phyloP scores from a whole-genome alignment of 2,888 invertebrate species.

The Spodoptera exigua region DNA sequence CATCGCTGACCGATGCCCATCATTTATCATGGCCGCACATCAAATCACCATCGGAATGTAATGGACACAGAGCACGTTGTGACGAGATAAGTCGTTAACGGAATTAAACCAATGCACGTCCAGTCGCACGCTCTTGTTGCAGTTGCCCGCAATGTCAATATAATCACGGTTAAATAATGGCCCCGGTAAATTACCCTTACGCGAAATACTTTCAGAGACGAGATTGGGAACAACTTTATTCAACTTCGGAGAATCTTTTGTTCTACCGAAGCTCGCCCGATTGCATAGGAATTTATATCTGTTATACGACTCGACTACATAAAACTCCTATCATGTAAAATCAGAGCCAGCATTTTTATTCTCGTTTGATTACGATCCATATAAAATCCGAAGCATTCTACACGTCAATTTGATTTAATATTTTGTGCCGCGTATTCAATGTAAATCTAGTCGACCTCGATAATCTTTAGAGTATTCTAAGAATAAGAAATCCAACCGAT shows the following conservation, averaged over 20 bases:
- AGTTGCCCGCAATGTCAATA: conserved; percentile 49
- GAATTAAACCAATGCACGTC: conserved; percentile 53
- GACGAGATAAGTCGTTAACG: conserved; percentile 52
- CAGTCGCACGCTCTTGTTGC: conserved; percentile 43
- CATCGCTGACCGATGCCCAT: conserved; percentile 47
- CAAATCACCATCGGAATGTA: conserved; percentile 69
- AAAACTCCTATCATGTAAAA: conserved; percentile 30
- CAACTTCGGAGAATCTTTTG: conserved; percentile 15
- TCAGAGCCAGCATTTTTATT: conserved; percentile 38
- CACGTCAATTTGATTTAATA: conserved; percentile 48
- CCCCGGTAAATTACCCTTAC: conserved; percentile 38
- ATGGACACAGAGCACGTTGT: conserved; percentile 56
- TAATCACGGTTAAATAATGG: conserved; percentile 50
- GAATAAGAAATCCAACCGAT: conserved; percentile 55
- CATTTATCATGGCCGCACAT: conserved; percentile 69
- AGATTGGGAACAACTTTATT: conserved; percentile 15
- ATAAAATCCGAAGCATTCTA: conserved; percentile 42
- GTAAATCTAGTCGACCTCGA: conserved; percentile 48
- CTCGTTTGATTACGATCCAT: conserved; percentile 40
- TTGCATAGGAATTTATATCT: conserved; percentile 26
- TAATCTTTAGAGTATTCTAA: conserved; percentile 52
- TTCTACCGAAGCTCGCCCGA: conserved; percentile 15
- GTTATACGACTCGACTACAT: conserved; percentile 24
- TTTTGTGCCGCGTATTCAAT: conserved; percentile 43
- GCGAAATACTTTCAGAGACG: conserved; percentile 14